Conservation (phyloP, 2,888 invertebrate genomes). For the Drosophila nigricruria region DNA sequence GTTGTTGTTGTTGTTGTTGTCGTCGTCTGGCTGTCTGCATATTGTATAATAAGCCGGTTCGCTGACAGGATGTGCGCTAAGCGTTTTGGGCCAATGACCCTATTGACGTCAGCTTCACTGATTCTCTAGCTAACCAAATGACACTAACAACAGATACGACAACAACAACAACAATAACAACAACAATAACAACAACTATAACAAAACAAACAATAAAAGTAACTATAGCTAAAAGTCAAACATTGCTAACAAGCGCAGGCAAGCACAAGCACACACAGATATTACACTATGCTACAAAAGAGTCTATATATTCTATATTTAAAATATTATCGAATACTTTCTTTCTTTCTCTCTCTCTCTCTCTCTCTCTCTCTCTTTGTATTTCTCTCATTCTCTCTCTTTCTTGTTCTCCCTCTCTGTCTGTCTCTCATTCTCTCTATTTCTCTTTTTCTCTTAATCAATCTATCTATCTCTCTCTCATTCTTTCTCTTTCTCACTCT, state of each 20-base stretch:
- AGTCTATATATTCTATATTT: neutral
- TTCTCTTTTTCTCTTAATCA: neutral
- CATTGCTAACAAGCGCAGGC: slow-evolving; percentile 24
- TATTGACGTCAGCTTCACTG: slow-evolving; percentile 25
- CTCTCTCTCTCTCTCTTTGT: neutral
- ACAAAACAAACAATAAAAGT: slow-evolving; percentile 6
- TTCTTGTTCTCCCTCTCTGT: no score
- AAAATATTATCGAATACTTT: neutral
- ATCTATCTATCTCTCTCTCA: neutral
- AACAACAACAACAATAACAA: slow-evolving; percentile 11
- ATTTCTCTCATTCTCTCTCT: neutral
- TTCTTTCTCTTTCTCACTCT: neutral
- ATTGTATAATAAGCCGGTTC: slow-evolving; percentile 70
- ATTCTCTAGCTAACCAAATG: slow-evolving; percentile 39
- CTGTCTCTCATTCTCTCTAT: neutral
- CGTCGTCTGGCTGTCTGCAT: slow-evolving; percentile 26
- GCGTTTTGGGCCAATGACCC: slow-evolving; percentile 51
- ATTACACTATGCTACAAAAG: slow-evolving; percentile 38
- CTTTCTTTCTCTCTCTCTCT: no score
- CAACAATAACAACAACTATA: slow-evolving; percentile 2
- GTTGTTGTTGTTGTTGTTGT: slow-evolving; percentile 11
- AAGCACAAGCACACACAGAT: slow-evolving; percentile 10
- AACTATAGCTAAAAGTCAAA: slow-evolving; percentile 27
- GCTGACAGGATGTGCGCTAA: slow-evolving; percentile 65
- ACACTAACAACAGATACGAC: slow-evolving; percentile 12